Base-by-base conservation (phyloP, 2,888 invertebrate species). In the Brenthis hecate region DNA sequence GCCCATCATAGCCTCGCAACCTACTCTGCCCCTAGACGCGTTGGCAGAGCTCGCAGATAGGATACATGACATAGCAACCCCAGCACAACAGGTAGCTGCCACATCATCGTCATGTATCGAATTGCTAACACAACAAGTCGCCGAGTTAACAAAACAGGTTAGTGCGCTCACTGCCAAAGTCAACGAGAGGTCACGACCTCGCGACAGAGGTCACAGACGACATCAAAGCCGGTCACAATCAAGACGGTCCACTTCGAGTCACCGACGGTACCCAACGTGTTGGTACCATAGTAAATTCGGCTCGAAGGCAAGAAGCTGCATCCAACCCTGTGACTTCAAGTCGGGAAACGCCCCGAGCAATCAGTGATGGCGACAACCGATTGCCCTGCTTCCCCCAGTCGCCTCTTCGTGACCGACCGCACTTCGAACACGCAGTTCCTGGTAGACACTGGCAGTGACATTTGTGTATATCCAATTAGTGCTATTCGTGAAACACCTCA, bases 311-410 rank as follows among this genome's bases (percentile, higher is more conserved):
- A 47, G 32, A 0, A 73, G 56, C n/a, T 78, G 76, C 58, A 51
- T 56, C 16, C 47, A 56, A 43, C 65, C 71, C 13, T 71, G 68
- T 28, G 70, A 70, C 60, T 67, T 55, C 43, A 43, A 8, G 56
- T 13, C 69, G 74, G 74, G 58, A 71, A 73, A 74, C 69, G 28
- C 53, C 14, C 51, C 13, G 67, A 73, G 74, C 75, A 73, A 72
- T 79, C 79, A 71, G 51, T 80, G 66, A 77, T 71, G 74, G 73
- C 76, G 79, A 77, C 77, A 5, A 68, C 55, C 72, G 76, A 76
- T 71, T 65, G 68, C 67, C 43, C 11, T 16, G 47, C 11, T 13
- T 58, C 58, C n/a, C 16, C 48, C 1, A 48, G 58, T 58, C 48
- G 58, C 58, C n/a, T n/a, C n/a, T n/a, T n/a, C n/a, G n/a, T n/a